Percentiles rank a stretch among this genome's conserved stretches.
Evolutionary conservation across 1,140 invertebrate genomes (phyloP).

Genomic region (Zaprionus vittiger): DNA sequence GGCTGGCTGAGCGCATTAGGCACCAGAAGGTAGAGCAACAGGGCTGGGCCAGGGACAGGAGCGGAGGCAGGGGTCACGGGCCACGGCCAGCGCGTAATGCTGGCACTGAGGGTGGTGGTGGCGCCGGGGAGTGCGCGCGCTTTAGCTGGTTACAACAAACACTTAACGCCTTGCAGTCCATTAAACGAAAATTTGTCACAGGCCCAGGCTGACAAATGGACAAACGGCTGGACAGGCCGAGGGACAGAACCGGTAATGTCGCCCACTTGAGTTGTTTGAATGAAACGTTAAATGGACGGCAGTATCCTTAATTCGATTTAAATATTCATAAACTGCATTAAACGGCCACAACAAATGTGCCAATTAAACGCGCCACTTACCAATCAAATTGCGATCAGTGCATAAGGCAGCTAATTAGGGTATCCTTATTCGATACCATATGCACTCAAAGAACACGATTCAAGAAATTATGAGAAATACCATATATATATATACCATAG

Average conservation of each 20-base stretch:
- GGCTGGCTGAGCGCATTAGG: slow-evolving; percentile 67
- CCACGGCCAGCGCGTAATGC: neutral
- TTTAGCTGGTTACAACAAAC: slow-evolving; percentile 72
- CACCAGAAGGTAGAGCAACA: neutral
- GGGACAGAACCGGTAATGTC: slow-evolving; percentile 6
- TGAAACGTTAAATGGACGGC: slow-evolving; percentile 51
- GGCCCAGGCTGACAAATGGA: slow-evolving; percentile 35
- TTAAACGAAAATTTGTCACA: slow-evolving; percentile 76
- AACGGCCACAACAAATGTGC: slow-evolving; percentile 70
- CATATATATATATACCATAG: no score
- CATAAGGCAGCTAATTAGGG: neutral
- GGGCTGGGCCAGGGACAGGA: neutral
- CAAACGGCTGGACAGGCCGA: slow-evolving; percentile 3
- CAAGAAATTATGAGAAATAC: neutral
- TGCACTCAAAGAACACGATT: neutral
- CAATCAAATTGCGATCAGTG: slow-evolving; percentile 45
- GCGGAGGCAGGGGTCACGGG: neutral
- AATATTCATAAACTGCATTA: slow-evolving; percentile 81
- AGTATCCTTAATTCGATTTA: slow-evolving; percentile 73
- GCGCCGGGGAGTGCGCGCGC: slow-evolving; percentile 10
- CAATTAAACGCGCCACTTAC: slow-evolving; percentile 44
- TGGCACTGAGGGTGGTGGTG: neutral
- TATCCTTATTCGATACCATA: neutral
- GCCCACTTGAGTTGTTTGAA: slow-evolving; percentile 61
- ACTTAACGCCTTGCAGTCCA: slow-evolving; percentile 78